A percentile compares a stretch with the other conserved stretches of the same genome.
Evolutionary conservation across 2,888 invertebrate species (phyloP).

Genomic region (Hylaea fasciaria): DNA sequence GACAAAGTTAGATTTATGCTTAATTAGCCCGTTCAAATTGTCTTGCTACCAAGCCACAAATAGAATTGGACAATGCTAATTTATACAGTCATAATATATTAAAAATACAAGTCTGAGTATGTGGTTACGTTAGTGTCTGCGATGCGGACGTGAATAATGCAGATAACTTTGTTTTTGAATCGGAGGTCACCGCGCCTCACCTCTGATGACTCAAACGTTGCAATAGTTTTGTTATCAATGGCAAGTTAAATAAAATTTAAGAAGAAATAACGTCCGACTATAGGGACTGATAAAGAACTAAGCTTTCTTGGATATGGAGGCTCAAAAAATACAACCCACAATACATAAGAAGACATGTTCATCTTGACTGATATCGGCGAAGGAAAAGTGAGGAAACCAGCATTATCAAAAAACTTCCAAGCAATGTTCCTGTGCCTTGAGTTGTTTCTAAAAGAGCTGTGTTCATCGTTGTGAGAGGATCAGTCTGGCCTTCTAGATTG

Average conservation of each 20-base stretch:
- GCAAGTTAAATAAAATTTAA: background rate
- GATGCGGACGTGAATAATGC: slow-evolving; percentile 4
- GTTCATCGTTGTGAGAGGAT: no score
- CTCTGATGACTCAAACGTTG: slow-evolving; percentile 19
- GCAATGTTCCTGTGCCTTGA: no score
- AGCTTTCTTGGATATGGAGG: no score
- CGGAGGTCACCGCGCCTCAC: slow-evolving; percentile 25
- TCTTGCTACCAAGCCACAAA: background rate
- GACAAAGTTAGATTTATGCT: no score
- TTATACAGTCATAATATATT: slow-evolving; percentile 2
- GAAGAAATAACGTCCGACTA: background rate
- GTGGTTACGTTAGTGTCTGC: slow-evolving; percentile 20
- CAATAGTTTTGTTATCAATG: slow-evolving; percentile 2
- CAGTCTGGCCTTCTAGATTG: no score
- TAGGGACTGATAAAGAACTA: no score
- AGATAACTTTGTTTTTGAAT: slow-evolving; percentile 29
- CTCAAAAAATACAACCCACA: no score
- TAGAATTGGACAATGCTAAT: background rate
- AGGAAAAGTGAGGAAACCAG: no score
- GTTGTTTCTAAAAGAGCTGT: no score
- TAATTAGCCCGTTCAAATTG: background rate
- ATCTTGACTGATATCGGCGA: no score
- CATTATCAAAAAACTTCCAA: no score
- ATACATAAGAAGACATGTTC: no score
- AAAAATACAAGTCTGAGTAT: background rate